Base-by-base conservation (phyloP, 2,797 vertebrate species). In the Hoplostethus atlanticus region DNA sequence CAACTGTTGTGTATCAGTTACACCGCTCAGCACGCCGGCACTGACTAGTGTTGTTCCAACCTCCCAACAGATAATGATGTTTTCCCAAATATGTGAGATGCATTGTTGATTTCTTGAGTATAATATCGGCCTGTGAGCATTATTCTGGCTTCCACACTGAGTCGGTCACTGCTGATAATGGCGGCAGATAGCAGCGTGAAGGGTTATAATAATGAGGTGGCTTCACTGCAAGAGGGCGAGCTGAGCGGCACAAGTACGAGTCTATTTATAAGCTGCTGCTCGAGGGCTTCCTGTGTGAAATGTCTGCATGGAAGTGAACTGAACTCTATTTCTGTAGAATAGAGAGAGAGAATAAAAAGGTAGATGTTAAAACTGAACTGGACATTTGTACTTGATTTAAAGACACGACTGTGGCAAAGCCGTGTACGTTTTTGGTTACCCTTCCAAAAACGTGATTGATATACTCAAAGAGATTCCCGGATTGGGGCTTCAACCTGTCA, bases 191-290 rank as follows among this genome's bases (percentile, higher is more conserved):
- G 75, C 79, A 79, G 72, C 86, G 68, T 58, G 44, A 71, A 83
- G 50, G 36, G 62, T 84, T 76, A 85, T 81, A 76, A 77, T 73
- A 77, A 88, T 71, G 78, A 77, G 84, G 87, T 83, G 82, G 80
- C 82, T 88, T 77, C 72, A 61, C 61, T 83, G 83, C 62, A 30
- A 61, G 66, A 69, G 79, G 70, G 71, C 84, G 86, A 83, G 38
- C 53, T 64, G 58, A 58, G 73, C 7, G 78, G 77, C 80, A 88
- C 81, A 87, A 87, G 85, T 77, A 87, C 77, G 77, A 91, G 75
- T 89, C 89, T 91, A 91, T 92, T 93, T 87, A 87, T 84, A 86
- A 76, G 74, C 84, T 68, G 50, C 76, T 70, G 89, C 89, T 89
- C 54, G 63, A 87, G 85, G 86, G 77, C 85, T 88, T 92, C 78